Conservation (phyloP, 2,113 vertebrate species). For the Brachyhypopomus gauderio region DNA sequence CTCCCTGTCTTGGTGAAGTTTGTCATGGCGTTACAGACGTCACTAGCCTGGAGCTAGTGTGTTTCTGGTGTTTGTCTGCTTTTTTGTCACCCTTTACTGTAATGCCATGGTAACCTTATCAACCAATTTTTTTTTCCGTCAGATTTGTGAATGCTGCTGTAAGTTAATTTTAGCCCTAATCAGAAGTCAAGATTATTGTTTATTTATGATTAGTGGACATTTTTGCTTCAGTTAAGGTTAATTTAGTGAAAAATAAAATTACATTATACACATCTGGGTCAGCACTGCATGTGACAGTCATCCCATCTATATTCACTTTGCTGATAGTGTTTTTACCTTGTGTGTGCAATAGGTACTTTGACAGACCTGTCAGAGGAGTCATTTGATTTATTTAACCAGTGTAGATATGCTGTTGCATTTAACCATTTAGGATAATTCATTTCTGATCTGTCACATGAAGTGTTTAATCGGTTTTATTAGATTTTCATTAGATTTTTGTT, state of each 20-base stretch:
- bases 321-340: no score
- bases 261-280: no score
- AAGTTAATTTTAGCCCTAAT: neutral
- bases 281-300: no score
- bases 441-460: neutral
- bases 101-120: constrained; percentile 18
- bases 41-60: neutral
- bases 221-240: no score
- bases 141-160: neutral
- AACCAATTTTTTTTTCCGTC: neutral
- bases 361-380: neutral
- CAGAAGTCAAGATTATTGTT: no score
- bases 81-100: neutral
- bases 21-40: neutral
- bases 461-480: neutral
- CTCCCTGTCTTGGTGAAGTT: no score
- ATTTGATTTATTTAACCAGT: neutral
- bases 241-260: no score
- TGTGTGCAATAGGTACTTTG: neutral
- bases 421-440: neutral
- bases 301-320: no score
- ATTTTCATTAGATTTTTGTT: neutral
- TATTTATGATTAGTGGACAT: no score
- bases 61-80: neutral
- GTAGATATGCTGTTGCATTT: neutral